phyloP scores from a whole-genome alignment of 2,888 invertebrate genomes.

The Acanthosepion pharaonis region DNA sequence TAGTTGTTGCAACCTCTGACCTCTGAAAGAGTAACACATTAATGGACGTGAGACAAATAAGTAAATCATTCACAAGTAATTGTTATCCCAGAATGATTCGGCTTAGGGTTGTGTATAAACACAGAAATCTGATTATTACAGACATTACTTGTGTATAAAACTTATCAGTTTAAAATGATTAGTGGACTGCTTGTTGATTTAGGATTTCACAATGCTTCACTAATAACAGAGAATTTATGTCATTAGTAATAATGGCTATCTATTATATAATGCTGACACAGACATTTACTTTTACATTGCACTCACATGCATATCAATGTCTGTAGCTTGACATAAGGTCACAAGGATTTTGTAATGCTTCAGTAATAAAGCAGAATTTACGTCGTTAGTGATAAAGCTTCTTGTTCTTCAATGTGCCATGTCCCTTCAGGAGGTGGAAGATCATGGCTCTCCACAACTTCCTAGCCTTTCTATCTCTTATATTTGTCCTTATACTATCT shows the following conservation, averaged over 20 bases:
- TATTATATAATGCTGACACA: too few relatives aligned
- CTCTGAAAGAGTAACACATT: neutral
- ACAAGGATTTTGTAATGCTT: too few relatives aligned
- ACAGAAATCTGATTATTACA: neutral
- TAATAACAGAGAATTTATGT: neutral
- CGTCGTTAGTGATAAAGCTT: too few relatives aligned
- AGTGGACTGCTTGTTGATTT: neutral
- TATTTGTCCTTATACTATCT: too few relatives aligned
- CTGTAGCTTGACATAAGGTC: too few relatives aligned
- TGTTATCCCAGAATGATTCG: neutral
- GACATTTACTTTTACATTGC: too few relatives aligned
- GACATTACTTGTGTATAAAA: neutral
- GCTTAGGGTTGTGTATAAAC: neutral
- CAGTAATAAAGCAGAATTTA: too few relatives aligned
- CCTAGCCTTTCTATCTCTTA: too few relatives aligned
- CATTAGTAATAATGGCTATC: neutral
- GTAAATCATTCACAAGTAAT: neutral
- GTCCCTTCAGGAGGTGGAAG: too few relatives aligned
- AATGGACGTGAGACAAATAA: neutral
- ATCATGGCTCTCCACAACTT: too few relatives aligned
- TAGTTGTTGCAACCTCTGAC: constrained; percentile 16
- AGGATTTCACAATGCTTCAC: neutral
- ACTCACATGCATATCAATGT: too few relatives aligned
- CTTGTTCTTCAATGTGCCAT: too few relatives aligned
- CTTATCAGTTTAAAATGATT: neutral